Evolutionary conservation across 1,140 invertebrate genomes (phyloP), one percentile per base, ranked within the genome.

Genomic region (Laodelphax striatellus): DNA sequence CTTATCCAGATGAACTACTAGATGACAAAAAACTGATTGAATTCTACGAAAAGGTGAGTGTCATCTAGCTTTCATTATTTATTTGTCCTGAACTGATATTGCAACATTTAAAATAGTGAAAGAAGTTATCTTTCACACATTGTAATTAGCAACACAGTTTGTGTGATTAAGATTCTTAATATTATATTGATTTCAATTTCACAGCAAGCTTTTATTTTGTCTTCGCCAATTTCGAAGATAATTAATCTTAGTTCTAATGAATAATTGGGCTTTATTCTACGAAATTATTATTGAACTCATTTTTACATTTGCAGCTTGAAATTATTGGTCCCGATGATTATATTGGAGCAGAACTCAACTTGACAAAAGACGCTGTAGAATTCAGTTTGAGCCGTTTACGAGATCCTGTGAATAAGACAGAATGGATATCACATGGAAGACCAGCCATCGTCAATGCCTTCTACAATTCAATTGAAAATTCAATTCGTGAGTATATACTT

Each of bases 1-100:
- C 85, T 0, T 90, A 90, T 68, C 86, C 87, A 8, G 82, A 84
- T 52, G 91, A 92, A 72, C 80, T 94, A 44, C 69, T 89, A 2
- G 78, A 90, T 63, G 76, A 88, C 57, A 70, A 74, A 0, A 86
- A 88, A 68, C 75, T 94, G 0, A 83, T 86, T 21, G 75, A 86
- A 61, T 85, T 87, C 67, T 93, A 91, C 66, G 67, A 80, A 57
- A 82, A 83, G 57, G 82, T 84, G 74, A 73, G 71, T 66, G 2
- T 55, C 9, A 34, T 4, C 3, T 16, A 8, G 52, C 52, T 14
- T 31, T 55, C 28, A 16, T 17, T 3, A 46, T 46, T 6, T 46
- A 46, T 31, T 31, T 5, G 28, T 31, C 28, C 9, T 9, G n/a
- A n/a, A n/a, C n/a, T n/a, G n/a, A n/a, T n/a, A n/a, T n/a, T n/a